Evolutionary conservation across 1,140 invertebrate species (phyloP).

Genomic region (Antheraea pernyi): DNA sequence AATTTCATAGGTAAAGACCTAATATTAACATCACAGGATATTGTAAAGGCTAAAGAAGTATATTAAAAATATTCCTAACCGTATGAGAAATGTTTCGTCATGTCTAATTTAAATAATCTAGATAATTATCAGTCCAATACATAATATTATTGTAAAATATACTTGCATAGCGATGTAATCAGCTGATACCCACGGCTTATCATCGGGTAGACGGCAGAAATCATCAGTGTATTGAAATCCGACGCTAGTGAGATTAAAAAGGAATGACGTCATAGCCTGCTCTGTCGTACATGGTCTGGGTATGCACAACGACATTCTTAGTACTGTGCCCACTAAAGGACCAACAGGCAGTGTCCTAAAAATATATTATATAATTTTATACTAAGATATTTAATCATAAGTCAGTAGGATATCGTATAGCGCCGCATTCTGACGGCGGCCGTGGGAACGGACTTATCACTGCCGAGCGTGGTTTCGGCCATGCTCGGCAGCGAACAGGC

Average conservation of each 20-base stretch:
- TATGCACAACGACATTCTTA: slow-evolving; percentile 48
- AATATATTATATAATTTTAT: background rate
- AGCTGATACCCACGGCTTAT: slow-evolving; percentile 49
- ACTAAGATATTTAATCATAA: too few relatives aligned
- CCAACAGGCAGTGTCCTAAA: slow-evolving; percentile 26
- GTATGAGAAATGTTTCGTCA: too few relatives aligned
- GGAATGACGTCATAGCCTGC: slow-evolving; percentile 33
- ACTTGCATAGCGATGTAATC: slow-evolving; percentile 47
- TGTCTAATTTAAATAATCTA: too few relatives aligned
- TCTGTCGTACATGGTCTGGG: slow-evolving; percentile 46
- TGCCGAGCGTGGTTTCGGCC: too few relatives aligned
- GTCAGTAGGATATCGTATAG: too few relatives aligned
- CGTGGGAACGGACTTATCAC: too few relatives aligned
- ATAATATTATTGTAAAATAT: background rate
- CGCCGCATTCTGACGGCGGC: too few relatives aligned
- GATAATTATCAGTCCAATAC: background rate
- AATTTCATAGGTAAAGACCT: too few relatives aligned
- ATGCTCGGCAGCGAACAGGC: too few relatives aligned
- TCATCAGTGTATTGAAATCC: slow-evolving; percentile 42
- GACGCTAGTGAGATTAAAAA: slow-evolving; percentile 35
- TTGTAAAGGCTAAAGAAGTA: too few relatives aligned
- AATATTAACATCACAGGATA: too few relatives aligned
- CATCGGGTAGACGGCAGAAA: slow-evolving; percentile 49
- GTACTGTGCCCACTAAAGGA: slow-evolving; percentile 3
- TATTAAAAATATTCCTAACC: too few relatives aligned